Evolutionary conservation across 2,888 invertebrate species (phyloP).

Genomic region (Bhutanitis thaidina): DNA sequence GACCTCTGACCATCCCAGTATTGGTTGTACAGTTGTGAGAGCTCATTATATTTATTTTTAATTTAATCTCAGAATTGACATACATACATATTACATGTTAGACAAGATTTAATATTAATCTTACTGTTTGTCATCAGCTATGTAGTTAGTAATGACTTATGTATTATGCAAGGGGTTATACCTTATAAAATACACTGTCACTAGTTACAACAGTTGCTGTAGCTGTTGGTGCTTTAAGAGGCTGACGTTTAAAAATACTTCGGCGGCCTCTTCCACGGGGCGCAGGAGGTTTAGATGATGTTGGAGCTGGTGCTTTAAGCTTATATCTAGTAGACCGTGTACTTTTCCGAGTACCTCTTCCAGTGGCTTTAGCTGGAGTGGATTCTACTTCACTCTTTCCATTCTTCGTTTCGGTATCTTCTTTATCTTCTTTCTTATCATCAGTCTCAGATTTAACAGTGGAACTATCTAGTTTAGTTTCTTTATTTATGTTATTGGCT

Average conservation of each 20-base stretch:
- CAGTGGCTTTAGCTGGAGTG: constrained; percentile 69
- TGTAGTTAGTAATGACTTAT: too few species aligned
- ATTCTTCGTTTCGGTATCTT: constrained; percentile 43
- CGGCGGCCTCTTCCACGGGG: constrained; percentile 88
- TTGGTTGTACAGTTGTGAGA: too few species aligned
- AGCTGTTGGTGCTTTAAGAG: constrained; percentile 89
- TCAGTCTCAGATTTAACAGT: constrained; percentile 49
- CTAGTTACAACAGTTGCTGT: constrained; percentile 91
- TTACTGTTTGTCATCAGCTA: too few species aligned
- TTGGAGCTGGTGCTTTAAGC: constrained; percentile 56
- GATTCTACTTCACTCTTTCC: constrained; percentile 54
- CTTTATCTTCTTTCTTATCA: constrained; percentile 52
- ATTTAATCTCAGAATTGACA: too few species aligned
- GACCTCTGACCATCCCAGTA: too few species aligned
- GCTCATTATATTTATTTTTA: too few species aligned
- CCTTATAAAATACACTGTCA: constrained; percentile 83
- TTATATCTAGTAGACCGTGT: constrained; percentile 80
- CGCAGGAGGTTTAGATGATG: constrained; percentile 46
- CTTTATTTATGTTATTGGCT: constrained; percentile 53
- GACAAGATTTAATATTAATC: too few species aligned
- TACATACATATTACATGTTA: too few species aligned
- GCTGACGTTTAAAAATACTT: constrained; percentile 88
- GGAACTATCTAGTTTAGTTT: constrained; percentile 44
- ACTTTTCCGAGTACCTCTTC: constrained; percentile 79
- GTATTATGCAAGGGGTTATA: too few species aligned